Evolutionary conservation across 2,113 vertebrate genomes (phyloP).

Genomic region (Campylomormyrus tamandua): DNA sequence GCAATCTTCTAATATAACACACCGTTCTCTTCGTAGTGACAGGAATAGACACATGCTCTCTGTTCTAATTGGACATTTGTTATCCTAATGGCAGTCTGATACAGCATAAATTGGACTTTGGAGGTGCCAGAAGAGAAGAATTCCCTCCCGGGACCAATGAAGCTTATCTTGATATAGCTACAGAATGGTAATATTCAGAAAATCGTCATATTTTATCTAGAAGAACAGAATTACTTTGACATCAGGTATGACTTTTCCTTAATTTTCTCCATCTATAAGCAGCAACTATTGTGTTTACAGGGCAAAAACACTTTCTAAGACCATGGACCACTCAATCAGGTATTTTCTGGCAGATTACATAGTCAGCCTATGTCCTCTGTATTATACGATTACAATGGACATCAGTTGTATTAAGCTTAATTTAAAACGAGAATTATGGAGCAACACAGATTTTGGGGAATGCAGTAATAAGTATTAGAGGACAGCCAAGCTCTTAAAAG

Average conservation of each 20-base stretch:
- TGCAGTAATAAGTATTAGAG: background rate
- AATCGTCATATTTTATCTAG: background rate
- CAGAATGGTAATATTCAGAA: background rate
- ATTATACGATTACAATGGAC: background rate
- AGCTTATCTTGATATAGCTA: background rate
- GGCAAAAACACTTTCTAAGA: background rate
- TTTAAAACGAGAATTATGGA: background rate
- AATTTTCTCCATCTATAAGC: background rate
- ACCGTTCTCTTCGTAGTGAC: background rate
- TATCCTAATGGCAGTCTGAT: background rate
- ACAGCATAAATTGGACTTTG: background rate
- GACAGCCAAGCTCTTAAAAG: background rate
- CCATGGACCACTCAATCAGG: background rate
- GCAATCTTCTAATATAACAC: background rate
- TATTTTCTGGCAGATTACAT: background rate
- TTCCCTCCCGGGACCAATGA: background rate
- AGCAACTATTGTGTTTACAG: background rate
- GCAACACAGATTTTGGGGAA: background rate
- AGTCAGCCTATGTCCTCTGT: background rate
- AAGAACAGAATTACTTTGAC: background rate
- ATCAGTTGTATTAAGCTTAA: background rate
- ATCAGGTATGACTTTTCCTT: background rate
- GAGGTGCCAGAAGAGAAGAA: background rate
- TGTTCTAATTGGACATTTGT: background rate
- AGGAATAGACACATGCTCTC: background rate